These are phyloP conservation scores for Formica exsecta DNA, from an alignment of 1,140 invertebrate genomes.

Conservation along the genomic window DNA sequence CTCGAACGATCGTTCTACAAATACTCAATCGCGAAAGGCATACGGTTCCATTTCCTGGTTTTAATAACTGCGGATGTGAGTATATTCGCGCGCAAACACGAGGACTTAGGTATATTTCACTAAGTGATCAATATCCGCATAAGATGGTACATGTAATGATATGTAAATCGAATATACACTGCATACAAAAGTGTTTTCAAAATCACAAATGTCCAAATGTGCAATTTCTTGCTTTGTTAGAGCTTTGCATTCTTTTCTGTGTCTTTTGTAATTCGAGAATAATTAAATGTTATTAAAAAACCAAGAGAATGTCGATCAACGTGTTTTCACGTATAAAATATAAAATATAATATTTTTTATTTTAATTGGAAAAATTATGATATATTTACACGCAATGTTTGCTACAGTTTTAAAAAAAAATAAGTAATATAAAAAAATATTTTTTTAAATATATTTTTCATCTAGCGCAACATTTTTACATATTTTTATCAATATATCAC, in stretches of 20 bases:
- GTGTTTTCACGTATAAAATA: not conserved
- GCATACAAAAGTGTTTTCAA: not conserved
- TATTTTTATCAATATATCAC: too few relatives aligned
- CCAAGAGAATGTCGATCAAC: not conserved
- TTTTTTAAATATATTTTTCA: not conserved
- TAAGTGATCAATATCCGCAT: conserved; percentile 28
- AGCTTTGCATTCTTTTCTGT: not conserved
- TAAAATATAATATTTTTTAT: not conserved
- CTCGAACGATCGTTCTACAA: not conserved
- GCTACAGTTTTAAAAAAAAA: not conserved
- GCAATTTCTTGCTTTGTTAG: not conserved
- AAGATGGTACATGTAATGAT: conserved; percentile 3
- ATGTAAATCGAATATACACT: not conserved
- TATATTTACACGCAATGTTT: not conserved
- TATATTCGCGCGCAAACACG: not conserved
- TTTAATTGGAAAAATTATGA: not conserved
- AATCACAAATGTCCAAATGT: not conserved
- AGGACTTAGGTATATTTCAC: not conserved
- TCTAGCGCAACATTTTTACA: too few relatives aligned
- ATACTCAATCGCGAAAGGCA: conserved; percentile 4
- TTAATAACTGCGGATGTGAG: not conserved
- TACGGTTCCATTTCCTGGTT: conserved; percentile 10
- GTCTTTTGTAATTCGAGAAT: not conserved
- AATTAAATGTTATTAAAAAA: conserved; percentile 1
- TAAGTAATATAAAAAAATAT: not conserved